Evolutionary conservation across 1,140 invertebrate species (phyloP).

Genomic region (Phocides pigmalion): DNA sequence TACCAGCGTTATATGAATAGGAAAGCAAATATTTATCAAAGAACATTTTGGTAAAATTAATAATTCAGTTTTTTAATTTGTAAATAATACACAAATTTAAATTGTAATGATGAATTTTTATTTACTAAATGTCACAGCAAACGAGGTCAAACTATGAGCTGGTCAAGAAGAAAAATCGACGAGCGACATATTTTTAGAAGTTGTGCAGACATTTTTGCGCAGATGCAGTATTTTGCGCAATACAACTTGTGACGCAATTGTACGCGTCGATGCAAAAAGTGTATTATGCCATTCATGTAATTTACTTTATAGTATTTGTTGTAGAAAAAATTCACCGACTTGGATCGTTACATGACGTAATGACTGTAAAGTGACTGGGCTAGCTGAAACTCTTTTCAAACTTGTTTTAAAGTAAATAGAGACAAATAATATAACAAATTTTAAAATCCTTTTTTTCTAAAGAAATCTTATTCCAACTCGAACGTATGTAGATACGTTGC

Average conservation of each 20-base stretch:
- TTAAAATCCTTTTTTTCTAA: too few species aligned
- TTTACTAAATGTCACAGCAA: background rate
- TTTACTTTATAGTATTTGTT: conserved; percentile 14
- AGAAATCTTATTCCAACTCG: too few species aligned
- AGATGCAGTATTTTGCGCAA: background rate
- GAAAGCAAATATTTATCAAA: too few species aligned
- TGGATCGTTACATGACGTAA: background rate
- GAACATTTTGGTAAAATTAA: too few species aligned
- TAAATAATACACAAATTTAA: background rate
- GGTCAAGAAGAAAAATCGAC: background rate
- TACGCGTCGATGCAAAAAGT: background rate
- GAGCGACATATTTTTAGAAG: background rate
- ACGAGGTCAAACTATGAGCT: background rate
- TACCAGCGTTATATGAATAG: too few species aligned
- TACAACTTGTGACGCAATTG: conserved; percentile 10
- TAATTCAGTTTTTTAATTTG: background rate
- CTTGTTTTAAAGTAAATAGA: too few species aligned
- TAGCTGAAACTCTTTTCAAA: too few species aligned
- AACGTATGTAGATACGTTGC: too few species aligned
- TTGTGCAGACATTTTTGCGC: background rate
- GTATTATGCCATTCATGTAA: background rate
- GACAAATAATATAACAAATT: too few species aligned
- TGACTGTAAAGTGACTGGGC: background rate
- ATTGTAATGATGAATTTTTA: background rate
- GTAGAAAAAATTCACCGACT: background rate